A percentile compares a stretch with the other conserved stretches of the same genome.
Evolutionary conservation across 2,888 invertebrate species (phyloP).

Genomic region (Sipunculus nudus): DNA sequence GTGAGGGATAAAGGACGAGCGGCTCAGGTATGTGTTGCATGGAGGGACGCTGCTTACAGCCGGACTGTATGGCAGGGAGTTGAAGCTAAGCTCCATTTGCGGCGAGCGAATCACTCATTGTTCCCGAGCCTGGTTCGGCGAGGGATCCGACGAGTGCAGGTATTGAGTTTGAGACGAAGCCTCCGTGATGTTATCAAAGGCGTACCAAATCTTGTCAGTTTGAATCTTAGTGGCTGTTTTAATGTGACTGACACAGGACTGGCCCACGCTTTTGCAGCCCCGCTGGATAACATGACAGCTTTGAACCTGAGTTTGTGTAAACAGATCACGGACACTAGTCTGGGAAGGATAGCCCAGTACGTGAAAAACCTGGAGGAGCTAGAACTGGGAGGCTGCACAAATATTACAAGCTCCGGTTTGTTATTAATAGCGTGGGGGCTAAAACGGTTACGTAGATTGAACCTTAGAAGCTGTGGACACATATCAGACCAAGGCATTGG

Average conservation of each 20-base stretch:
- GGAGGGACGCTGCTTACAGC: constrained; percentile 92
- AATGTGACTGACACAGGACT: constrained; percentile 89
- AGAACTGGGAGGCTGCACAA: constrained; percentile 90
- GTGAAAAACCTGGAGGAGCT: constrained; percentile 84
- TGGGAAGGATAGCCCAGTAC: constrained; percentile 84
- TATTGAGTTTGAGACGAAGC: constrained; percentile 83
- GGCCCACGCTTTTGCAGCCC: constrained; percentile 80
- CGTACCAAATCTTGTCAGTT: constrained; percentile 84
- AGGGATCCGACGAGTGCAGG: constrained; percentile 88
- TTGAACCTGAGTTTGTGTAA: constrained; percentile 92
- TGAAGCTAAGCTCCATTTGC: constrained; percentile 88
- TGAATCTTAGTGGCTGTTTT: constrained; percentile 92
- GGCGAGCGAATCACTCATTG: constrained; percentile 80
- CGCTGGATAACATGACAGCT: constrained; percentile 79
- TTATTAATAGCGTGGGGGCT: constrained; percentile 88
- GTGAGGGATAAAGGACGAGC: constrained; percentile 89
- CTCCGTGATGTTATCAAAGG: constrained; percentile 84
- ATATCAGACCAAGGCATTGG: constrained; percentile 91
- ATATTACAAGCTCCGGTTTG: constrained; percentile 88
- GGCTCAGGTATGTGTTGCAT: constrained; percentile 82
- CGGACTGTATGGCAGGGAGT: constrained; percentile 94
- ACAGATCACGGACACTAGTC: constrained; percentile 90
- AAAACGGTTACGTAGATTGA: constrained; percentile 82
- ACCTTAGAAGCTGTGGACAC: constrained; percentile 91
- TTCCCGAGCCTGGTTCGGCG: constrained; percentile 86